Conservation (phyloP, 2,113 vertebrate genomes). For the Callorhinus ursinus region DNA sequence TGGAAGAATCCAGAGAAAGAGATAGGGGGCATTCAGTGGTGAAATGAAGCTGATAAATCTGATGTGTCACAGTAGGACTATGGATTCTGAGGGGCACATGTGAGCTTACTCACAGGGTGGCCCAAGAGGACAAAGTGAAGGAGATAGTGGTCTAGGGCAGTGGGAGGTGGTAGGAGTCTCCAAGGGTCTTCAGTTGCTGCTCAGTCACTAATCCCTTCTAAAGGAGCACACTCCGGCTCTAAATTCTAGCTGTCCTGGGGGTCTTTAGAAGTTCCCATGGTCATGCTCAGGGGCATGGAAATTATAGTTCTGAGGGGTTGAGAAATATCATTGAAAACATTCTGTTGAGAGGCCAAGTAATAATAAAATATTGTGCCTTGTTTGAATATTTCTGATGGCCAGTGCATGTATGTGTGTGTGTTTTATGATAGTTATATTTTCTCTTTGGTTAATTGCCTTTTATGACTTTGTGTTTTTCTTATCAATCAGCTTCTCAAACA, state of each 20-base stretch:
- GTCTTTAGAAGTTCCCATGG: background rate
- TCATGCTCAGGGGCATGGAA: background rate
- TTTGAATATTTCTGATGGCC: background rate
- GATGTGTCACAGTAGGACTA: background rate
- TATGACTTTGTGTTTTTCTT: background rate
- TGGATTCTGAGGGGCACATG: background rate
- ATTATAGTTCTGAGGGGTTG: background rate
- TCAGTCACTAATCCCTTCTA: background rate
- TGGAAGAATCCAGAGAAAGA: background rate
- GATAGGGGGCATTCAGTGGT: background rate
- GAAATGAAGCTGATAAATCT: background rate
- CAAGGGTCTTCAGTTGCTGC: no score
- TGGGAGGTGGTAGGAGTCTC: background rate
- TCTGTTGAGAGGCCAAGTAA: background rate
- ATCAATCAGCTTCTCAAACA: background rate
- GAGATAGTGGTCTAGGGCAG: background rate
- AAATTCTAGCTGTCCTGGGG: background rate
- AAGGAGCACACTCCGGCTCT: background rate
- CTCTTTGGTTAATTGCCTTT: slow-evolving; percentile 32
- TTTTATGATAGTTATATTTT: slow-evolving; percentile 27
- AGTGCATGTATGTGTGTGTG: background rate
- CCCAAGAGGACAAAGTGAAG: background rate
- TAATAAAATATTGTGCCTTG: background rate
- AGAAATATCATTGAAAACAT: background rate
- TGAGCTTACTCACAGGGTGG: background rate